phyloP scores from a whole-genome alignment of 1,140 invertebrate species.

The Ylistrum balloti region DNA sequence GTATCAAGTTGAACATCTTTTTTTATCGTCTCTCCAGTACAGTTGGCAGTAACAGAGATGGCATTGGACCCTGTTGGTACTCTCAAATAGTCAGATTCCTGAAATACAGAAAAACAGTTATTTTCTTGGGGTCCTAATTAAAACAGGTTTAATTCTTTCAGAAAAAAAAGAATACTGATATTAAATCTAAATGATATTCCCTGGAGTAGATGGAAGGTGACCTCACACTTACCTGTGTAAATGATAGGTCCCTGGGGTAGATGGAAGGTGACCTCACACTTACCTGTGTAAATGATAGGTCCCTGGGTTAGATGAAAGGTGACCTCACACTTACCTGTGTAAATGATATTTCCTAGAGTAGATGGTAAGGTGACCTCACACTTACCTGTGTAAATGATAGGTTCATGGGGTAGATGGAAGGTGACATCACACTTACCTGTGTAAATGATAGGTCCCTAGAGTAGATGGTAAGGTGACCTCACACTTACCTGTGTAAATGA shows the following conservation, averaged over 20 bases:
- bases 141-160: no score
- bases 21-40: neutral
- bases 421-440: neutral
- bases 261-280: neutral
- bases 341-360: slow-evolving; percentile 45
- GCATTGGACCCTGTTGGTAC: neutral
- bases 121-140: no score
- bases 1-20: neutral
- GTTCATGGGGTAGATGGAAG: slow-evolving; percentile 46
- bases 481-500: no score
- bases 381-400: slow-evolving; percentile 64
- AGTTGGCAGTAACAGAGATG: neutral
- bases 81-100: neutral
- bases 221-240: slow-evolving; percentile 51
- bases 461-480: neutral
- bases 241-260: neutral
- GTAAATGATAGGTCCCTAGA: neutral
- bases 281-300: slow-evolving; percentile 42
- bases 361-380: slow-evolving; percentile 56
- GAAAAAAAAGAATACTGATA: neutral
- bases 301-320: neutral
- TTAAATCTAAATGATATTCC: neutral
- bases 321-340: slow-evolving; percentile 52
- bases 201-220: neutral
- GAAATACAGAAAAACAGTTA: neutral